Conservation (phyloP, 2,113 vertebrate species). For the Poecilia latipinna region DNA sequence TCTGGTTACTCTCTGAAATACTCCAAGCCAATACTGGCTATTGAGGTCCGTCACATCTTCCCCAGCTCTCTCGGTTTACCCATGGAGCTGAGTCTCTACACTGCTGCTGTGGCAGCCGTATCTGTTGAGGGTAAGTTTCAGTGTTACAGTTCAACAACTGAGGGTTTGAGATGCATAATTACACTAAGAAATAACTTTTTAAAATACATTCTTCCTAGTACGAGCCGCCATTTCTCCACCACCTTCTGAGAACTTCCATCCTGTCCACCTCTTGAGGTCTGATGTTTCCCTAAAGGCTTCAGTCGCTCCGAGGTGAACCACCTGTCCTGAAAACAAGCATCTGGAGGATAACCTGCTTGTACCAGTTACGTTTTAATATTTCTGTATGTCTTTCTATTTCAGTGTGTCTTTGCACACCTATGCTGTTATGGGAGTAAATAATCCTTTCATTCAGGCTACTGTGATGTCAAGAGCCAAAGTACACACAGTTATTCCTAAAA, state of each 20-base stretch:
- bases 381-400: slow-evolving; percentile 49
- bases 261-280: slow-evolving; percentile 69
- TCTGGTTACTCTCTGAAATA: slow-evolving; percentile 64
- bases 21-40: slow-evolving; percentile 75
- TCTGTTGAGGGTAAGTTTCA: slow-evolving; percentile 68
- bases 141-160: neutral
- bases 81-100: slow-evolving; percentile 79
- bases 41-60: slow-evolving; percentile 78
- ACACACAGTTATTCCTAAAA: slow-evolving; percentile 68
- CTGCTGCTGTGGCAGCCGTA: slow-evolving; percentile 73
- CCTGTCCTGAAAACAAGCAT: neutral
- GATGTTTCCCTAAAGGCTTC: slow-evolving; percentile 70
- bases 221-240: slow-evolving; percentile 65
- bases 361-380: neutral
- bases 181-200: neutral
- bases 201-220: slow-evolving; percentile 49
- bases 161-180: neutral
- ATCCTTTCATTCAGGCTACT: slow-evolving; percentile 80
- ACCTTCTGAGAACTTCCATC: slow-evolving; percentile 54
- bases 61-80: slow-evolving; percentile 82
- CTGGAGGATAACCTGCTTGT: neutral
- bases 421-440: slow-evolving; percentile 85
- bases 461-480: slow-evolving; percentile 77
- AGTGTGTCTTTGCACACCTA: slow-evolving; percentile 80
- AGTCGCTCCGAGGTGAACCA: slow-evolving; percentile 72